These are phyloP conservation scores for Polietes domitor DNA, from an alignment of 2,888 invertebrate species.

Conservation along the genomic window DNA sequence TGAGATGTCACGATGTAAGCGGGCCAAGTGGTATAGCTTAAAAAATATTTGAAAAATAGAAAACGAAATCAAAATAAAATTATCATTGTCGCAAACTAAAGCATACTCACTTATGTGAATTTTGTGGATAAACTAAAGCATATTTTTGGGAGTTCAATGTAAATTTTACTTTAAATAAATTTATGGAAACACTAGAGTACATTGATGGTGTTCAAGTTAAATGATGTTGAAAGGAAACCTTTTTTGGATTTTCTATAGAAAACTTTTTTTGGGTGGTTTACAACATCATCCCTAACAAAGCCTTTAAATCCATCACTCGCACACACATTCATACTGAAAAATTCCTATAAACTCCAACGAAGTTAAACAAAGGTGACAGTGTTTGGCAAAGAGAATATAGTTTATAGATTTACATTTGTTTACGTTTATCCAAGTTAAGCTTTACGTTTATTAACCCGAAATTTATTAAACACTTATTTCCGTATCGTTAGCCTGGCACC, in stretches of 20 bases:
- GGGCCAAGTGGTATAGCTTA: slow-evolving; percentile 50
- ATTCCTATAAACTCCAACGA: neutral
- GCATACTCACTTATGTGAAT: neutral
- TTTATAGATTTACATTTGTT: slow-evolving; percentile 43
- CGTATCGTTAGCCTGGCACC: slow-evolving; percentile 59
- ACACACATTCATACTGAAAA: neutral
- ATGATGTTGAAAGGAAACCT: slow-evolving; percentile 56
- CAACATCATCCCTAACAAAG: slow-evolving; percentile 30
- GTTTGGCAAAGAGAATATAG: neutral
- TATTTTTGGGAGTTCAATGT: neutral
- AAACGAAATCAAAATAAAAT: too few relatives aligned
- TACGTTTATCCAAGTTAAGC: slow-evolving; percentile 43
- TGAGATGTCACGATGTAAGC: slow-evolving; percentile 37
- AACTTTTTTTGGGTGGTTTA: slow-evolving; percentile 18
- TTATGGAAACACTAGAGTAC: neutral
- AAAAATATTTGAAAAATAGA: slow-evolving; percentile 51
- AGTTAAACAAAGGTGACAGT: neutral
- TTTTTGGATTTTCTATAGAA: slow-evolving; percentile 19
- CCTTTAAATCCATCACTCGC: slow-evolving; percentile 17
- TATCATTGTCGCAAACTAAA: neutral
- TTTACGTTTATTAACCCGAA: slow-evolving; percentile 59
- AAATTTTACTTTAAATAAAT: too few relatives aligned
- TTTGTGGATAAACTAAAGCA: neutral
- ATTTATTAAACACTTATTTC: slow-evolving; percentile 66
- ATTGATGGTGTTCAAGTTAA: slow-evolving; percentile 42